Evolutionary conservation across 2,797 vertebrate species (phyloP).

Genomic region (Alcedo atthis): DNA sequence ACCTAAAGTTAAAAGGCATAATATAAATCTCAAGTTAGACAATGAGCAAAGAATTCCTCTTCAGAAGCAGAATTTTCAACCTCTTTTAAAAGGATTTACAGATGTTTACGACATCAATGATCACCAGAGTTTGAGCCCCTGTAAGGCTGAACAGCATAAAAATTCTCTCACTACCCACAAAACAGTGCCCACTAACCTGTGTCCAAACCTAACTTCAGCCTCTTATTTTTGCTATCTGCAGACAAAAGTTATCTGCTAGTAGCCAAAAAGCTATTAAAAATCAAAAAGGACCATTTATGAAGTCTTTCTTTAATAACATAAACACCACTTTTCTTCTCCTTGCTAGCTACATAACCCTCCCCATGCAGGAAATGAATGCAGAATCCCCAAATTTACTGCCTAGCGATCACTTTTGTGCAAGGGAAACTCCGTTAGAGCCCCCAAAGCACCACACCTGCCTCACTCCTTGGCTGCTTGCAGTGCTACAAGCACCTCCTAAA

Average conservation of each 20-base stretch:
- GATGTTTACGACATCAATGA: background rate
- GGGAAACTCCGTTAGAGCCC: background rate
- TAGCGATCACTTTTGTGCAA: background rate
- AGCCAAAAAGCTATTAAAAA: background rate
- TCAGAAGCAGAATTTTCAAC: background rate
- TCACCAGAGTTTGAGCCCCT: background rate
- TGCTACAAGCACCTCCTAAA: background rate
- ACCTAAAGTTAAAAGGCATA: constrained; percentile 76
- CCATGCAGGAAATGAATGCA: background rate
- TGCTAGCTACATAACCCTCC: background rate
- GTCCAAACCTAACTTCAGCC: background rate
- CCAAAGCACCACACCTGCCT: background rate
- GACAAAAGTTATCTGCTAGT: background rate
- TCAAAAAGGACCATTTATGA: background rate
- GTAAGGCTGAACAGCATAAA: background rate
- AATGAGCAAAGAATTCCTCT: background rate
- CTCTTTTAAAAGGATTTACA: background rate
- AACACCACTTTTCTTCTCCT: background rate
- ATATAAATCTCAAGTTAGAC: background rate
- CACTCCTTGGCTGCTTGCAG: background rate
- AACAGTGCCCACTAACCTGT: background rate
- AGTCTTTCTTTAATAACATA: background rate
- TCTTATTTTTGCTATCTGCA: background rate
- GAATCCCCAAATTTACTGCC: background rate
- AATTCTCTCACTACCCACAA: background rate